Base-by-base conservation (phyloP, 1,140 invertebrate species). In the Venturia canescens region DNA sequence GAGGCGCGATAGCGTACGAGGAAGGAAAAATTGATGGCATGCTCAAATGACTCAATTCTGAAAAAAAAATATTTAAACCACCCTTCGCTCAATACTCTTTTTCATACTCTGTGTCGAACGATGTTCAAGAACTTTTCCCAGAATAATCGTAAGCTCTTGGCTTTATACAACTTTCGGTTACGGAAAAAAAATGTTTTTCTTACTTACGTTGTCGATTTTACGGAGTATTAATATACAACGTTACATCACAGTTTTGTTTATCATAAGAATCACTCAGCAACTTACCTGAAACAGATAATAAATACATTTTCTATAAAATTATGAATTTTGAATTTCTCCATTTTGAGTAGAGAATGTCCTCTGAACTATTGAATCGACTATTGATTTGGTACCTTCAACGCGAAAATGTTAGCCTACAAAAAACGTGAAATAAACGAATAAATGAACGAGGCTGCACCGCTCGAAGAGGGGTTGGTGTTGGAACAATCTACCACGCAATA, bases 401-500 rank as follows among this genome's bases (percentile, higher is more conserved):
- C n/a, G n/a, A n/a, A 53, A 53, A 53, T 9, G 18, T 53, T n/a
- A 21, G 1, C 50, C 50, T 23, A 1, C 21, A 23, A 13, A 63
- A 26, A 63, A 18, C 60, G 26, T 29, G 26, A 18, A 29, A 69
- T 69, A 31, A 31, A 69, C 15, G 18, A 31, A 18, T 26, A 31
- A 4, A 31, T 16, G 38, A 1, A 31, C 66, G 13, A 69, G 66
- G 26, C 27, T 69, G 66, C 66, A n/a, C 13, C 27, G 11, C 3
- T 69, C 9, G 66, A 18, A 69, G 11, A 69, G 60, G 23, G 60
- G 60, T 13, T 23, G 23, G 23, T 3, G 60, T 6, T 48, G 57
- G 75, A 48, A 31, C 75, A 66, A 77, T 77, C 75, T 77, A 77
- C 75, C 34, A 77, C 75, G 75, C 75, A 77, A 77, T 77, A 77